Base-by-base conservation (phyloP, 2,797 vertebrate genomes). In the Sebastes nivosus region DNA sequence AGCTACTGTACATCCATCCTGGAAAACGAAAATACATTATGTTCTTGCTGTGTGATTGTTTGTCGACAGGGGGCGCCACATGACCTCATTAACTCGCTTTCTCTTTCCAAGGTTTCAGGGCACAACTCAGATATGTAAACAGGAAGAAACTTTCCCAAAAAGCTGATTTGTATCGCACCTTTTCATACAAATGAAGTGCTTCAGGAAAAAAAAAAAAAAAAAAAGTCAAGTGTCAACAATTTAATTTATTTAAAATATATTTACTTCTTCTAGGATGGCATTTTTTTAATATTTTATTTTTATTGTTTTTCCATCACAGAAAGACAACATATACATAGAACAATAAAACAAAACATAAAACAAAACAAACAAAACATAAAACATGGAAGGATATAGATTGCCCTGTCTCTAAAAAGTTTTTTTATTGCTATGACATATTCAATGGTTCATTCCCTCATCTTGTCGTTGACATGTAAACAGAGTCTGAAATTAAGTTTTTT, bases 21-120 rank as follows among this genome's bases (percentile, higher is more conserved):
- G 63, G 20, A 14, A 36, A 42, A 36, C 3, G 77, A 78, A 67
- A 80, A 16, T 16, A 89, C 67, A 85, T 25, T 0, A 34, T 73
- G 60, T 83, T 72, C 87, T 7, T 69, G 60, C 67, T 24, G 61
- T 88, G 64, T 16, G 32, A 1, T 2, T 20, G 1, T 20, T 6
- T 2, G 12, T 5, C 89, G 13, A 8, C 16, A 93, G 90, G n/a
- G 79, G 91, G 88, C 76, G 79, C 60, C 72, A 78, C 8, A 30
- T 0, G 1, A 36, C 32, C 12, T 12, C 2, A 22, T 16, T 3
- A 11, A 16, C 1, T 3, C 5, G 22, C 1, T 1, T 63, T 18
- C 1, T 25, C 1, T 1, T 63, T 18, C 1, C 12, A 4, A 32
- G 4, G 27, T 25, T 58, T 69, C 9, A 42, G 46, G 27, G 12